phyloP scores from a whole-genome alignment of 2,888 invertebrate genomes.

The Torymus auratus region DNA sequence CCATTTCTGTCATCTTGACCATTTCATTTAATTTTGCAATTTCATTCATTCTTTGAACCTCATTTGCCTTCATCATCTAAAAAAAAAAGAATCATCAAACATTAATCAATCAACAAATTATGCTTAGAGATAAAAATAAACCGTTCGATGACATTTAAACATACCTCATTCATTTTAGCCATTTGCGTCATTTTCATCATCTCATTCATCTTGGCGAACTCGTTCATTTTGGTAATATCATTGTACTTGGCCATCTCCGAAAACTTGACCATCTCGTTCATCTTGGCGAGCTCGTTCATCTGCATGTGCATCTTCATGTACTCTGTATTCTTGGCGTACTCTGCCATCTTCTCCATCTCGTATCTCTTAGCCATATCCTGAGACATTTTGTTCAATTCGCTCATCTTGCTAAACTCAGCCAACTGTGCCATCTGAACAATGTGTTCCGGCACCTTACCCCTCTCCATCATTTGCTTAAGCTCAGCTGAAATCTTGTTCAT shows the following conservation, averaged over 20 bases:
- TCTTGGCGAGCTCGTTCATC: constrained; percentile 71
- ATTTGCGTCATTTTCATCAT: constrained; percentile 75
- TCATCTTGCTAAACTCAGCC: constrained; percentile 75
- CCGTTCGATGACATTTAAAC: not conserved
- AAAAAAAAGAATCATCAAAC: not conserved
- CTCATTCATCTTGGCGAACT: constrained; percentile 73
- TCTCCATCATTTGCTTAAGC: constrained; percentile 75
- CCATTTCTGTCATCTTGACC: constrained; percentile 76
- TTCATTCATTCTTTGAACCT: constrained; percentile 74
- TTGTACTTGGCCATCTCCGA: constrained; percentile 75
- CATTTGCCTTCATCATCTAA: constrained; percentile 74
- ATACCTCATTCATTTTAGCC: constrained; percentile 74
- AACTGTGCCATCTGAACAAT: constrained; percentile 76
- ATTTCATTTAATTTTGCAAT: constrained; percentile 74
- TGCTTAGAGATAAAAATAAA: too few species aligned
- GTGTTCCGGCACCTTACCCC: constrained; percentile 75
- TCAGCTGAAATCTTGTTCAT: constrained; percentile 76
- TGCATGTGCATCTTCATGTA: constrained; percentile 74
- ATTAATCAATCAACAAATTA: too few species aligned
- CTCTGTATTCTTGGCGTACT: constrained; percentile 73
- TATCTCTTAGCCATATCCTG: constrained; percentile 74
- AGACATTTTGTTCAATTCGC: constrained; percentile 73
- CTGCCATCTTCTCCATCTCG: constrained; percentile 75
- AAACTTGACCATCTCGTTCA: constrained; percentile 74
- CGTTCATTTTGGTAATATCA: constrained; percentile 73